phyloP scores from a whole-genome alignment of 2,797 vertebrate species.

The Macroramphosus scolopax region DNA sequence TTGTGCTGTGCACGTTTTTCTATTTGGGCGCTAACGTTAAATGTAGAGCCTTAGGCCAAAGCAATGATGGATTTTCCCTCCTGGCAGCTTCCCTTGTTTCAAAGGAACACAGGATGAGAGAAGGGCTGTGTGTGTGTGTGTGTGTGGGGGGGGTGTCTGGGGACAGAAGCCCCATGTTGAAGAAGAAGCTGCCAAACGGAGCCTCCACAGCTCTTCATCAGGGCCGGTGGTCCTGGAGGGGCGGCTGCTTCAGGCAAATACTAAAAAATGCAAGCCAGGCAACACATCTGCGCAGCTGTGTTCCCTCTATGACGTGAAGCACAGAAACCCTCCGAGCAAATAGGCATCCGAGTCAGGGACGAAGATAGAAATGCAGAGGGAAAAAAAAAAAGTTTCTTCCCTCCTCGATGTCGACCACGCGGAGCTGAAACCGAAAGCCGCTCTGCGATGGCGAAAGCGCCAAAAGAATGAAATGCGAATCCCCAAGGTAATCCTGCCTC shows the following conservation, averaged over 20 bases:
- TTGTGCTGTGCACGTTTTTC: constrained; percentile 71
- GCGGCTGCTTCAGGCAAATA: constrained; percentile 53
- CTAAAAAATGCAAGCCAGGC: constrained; percentile 59
- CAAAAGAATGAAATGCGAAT: constrained; percentile 32
- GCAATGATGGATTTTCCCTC: constrained; percentile 68
- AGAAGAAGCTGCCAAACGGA: constrained; percentile 64
- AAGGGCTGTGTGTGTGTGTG: neutral
- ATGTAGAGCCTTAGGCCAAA: constrained; percentile 62
- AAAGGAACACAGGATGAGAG: constrained; percentile 62
- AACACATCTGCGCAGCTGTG: constrained; percentile 69
- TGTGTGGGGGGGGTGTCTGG: constrained; percentile 40
- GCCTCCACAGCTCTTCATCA: constrained; percentile 65
- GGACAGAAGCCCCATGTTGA: constrained; percentile 59
- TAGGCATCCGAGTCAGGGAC: constrained; percentile 32
- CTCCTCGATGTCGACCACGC: no score
- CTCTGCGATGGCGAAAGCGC: constrained; percentile 7
- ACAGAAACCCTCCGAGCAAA: constrained; percentile 46
- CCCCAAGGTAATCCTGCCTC: constrained; percentile 26
- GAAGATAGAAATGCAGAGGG: constrained; percentile 26
- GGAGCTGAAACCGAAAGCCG: constrained; percentile 35
- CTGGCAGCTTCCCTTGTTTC: constrained; percentile 65
- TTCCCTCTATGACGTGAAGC: constrained; percentile 42
- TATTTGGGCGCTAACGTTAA: constrained; percentile 69
- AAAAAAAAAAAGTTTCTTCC: no score
- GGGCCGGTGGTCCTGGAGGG: constrained; percentile 64